These are phyloP conservation scores for Pongo pygmaeus DNA, from an alignment of 2,113 vertebrate genomes.

Conservation along the genomic window DNA sequence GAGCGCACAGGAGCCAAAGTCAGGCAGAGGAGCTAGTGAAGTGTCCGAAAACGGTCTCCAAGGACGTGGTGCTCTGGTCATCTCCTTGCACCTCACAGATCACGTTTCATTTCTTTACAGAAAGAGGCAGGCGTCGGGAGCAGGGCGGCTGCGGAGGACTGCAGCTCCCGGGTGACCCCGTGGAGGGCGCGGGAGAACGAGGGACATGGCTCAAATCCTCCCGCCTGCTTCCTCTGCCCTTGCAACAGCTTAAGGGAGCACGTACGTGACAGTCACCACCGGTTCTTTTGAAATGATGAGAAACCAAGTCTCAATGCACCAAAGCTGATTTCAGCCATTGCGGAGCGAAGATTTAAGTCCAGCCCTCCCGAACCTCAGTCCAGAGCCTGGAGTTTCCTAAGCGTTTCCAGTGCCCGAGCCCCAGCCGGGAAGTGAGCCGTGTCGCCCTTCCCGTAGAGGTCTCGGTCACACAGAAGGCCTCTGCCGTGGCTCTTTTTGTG, in stretches of 20 bases:
- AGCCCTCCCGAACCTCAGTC: neutral
- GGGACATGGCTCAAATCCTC: neutral
- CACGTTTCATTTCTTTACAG: neutral
- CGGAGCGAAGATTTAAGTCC: neutral
- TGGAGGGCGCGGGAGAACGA: neutral
- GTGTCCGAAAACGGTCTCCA: neutral
- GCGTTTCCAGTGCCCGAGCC: neutral
- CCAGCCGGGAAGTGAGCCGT: rapidly evolving
- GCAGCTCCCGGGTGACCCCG: neutral
- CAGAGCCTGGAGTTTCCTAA: rapidly evolving
- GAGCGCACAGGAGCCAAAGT: too few species aligned
- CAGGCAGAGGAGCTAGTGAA: neutral
- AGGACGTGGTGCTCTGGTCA: neutral
- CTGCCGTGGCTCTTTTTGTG: neutral
- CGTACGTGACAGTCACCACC: neutral
- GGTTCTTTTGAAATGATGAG: neutral
- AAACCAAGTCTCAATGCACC: rapidly evolving
- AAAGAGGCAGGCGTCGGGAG: neutral
- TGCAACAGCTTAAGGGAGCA: neutral
- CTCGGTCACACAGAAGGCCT: neutral
- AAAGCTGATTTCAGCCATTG: neutral
- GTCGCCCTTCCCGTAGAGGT: rapidly evolving
- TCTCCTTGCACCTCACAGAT: neutral
- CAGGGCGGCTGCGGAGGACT: neutral
- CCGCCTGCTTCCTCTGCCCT: neutral